Percentiles rank a stretch among this genome's conserved stretches.
phyloP scores from a whole-genome alignment of 2,797 vertebrate genomes.

The Menidia menidia region DNA sequence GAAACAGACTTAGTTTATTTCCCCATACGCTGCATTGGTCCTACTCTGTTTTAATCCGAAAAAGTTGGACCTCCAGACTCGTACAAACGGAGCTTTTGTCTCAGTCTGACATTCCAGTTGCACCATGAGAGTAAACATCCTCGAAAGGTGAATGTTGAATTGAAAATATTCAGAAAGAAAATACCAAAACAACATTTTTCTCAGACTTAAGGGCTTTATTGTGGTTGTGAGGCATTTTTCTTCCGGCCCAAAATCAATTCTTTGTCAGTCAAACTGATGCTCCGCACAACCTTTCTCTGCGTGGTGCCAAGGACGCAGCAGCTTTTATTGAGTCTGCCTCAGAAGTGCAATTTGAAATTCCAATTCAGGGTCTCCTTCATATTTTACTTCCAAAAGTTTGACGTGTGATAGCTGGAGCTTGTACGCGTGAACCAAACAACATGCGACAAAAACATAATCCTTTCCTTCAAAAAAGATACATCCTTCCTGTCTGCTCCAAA shows the following conservation, averaged over 20 bases:
- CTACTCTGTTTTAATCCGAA: not conserved
- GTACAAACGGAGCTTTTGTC: not conserved
- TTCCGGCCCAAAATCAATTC: constrained; percentile 39
- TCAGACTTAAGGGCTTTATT: constrained; percentile 6
- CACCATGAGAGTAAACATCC: not conserved
- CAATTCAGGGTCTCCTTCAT: constrained; percentile 42
- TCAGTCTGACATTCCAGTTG: not conserved
- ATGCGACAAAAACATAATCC: constrained; percentile 12
- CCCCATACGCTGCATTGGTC: not conserved
- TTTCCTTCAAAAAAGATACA: not conserved
- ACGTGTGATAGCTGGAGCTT: constrained; percentile 40
- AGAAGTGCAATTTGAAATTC: constrained; percentile 53
- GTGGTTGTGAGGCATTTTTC: constrained; percentile 1
- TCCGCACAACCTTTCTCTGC: constrained; percentile 17
- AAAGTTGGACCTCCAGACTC: not conserved
- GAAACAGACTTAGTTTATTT: not conserved
- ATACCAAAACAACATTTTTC: not conserved
- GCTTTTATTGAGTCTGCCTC: constrained; percentile 33
- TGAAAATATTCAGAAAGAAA: not conserved
- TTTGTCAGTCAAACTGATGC: constrained; percentile 15
- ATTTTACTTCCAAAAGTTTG: constrained; percentile 43
- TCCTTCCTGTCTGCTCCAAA: not conserved
- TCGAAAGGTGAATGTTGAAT: constrained; percentile 5
- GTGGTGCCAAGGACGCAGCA: not conserved
- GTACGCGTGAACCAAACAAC: constrained; percentile 22